Evolutionary conservation across 2,888 invertebrate genomes (phyloP).

Genomic region (Baronia brevicornis): DNA sequence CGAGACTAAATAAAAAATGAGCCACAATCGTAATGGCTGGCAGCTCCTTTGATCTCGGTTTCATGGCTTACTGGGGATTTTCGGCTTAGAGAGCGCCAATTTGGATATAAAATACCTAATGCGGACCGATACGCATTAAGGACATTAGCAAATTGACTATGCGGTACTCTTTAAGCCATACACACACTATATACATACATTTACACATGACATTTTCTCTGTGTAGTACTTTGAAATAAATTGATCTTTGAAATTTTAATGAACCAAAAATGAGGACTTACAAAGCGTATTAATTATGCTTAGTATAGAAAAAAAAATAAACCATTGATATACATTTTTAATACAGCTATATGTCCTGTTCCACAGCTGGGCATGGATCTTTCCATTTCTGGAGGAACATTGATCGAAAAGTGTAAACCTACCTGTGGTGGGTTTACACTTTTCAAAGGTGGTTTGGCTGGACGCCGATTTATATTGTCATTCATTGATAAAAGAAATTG

Average conservation of each 20-base stretch:
- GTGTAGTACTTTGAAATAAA: constrained; percentile 9
- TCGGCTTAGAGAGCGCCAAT: constrained; percentile 58
- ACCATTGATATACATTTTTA: no score
- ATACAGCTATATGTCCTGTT: no score
- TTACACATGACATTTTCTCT: no score
- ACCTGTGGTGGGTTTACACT: no score
- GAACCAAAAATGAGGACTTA: constrained; percentile 4
- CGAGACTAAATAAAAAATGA: constrained; percentile 71
- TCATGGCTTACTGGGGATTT: constrained; percentile 68
- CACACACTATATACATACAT: constrained; percentile 6
- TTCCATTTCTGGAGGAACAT: no score
- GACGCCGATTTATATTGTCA: no score
- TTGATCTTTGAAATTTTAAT: not conserved
- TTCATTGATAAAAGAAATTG: no score
- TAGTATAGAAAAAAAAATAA: no score
- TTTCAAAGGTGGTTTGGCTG: no score
- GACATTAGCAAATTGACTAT: constrained; percentile 64
- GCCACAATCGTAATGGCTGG: constrained; percentile 70
- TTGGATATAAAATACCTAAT: constrained; percentile 68
- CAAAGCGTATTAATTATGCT: no score
- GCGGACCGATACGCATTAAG: constrained; percentile 59
- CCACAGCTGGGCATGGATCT: no score
- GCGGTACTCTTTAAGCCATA: constrained; percentile 19
- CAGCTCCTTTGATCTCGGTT: constrained; percentile 71
- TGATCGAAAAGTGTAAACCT: no score